These are phyloP conservation scores for Pterois miles DNA, from an alignment of 2,797 vertebrate species.

Conservation along the genomic window DNA sequence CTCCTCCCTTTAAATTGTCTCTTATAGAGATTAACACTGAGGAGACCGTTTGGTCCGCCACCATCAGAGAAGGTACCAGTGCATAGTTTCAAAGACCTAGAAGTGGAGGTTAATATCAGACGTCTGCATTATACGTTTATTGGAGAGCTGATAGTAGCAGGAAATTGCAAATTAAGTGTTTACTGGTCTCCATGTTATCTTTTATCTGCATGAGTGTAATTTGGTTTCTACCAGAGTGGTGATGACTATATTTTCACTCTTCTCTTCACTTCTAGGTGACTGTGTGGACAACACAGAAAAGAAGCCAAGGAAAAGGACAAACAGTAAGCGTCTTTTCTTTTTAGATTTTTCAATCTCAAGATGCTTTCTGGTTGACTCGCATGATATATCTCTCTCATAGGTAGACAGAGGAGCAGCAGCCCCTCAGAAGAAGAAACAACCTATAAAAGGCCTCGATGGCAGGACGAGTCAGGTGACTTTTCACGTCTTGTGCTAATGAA, in stretches of 20 bases:
- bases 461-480: slow-evolving; percentile 76
- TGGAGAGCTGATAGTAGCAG: background rate
- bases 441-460: slow-evolving; percentile 80
- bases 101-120: background rate
- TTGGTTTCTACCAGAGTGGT: background rate
- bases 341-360: background rate
- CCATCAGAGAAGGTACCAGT: slow-evolving; percentile 85
- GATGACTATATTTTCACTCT: slow-evolving; percentile 1
- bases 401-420: slow-evolving; percentile 72
- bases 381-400: slow-evolving; percentile 36
- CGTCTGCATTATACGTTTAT: background rate
- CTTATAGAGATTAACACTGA: slow-evolving; percentile 84
- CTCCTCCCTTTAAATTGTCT: slow-evolving; percentile 86
- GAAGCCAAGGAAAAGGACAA: slow-evolving; percentile 68
- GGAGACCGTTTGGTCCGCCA: slow-evolving; percentile 85
- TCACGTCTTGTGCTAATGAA: background rate
- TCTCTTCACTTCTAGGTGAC: slow-evolving; percentile 75
- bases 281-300: slow-evolving; percentile 78
- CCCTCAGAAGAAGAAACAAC: slow-evolving; percentile 73
- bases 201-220: background rate
- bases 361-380: background rate
- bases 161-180: background rate
- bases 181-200: background rate
- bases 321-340: slow-evolving; percentile 66
- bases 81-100: background rate